Base-by-base conservation (phyloP, 2,113 vertebrate species). In the Delphinus delphis region DNA sequence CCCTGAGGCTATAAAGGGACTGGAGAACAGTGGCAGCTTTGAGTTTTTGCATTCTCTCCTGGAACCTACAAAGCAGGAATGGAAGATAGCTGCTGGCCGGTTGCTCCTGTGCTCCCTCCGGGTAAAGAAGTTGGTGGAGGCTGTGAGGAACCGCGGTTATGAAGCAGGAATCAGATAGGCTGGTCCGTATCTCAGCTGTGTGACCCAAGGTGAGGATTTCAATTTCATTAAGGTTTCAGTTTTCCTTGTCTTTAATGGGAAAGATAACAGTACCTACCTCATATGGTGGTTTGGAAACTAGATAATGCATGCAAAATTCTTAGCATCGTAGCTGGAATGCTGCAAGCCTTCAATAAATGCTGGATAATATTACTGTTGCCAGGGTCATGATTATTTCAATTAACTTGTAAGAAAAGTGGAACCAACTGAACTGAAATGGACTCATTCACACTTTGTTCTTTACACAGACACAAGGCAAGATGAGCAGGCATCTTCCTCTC, bases 331-430 rank as follows among this genome's bases (percentile, higher is more conserved):
- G 53, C 13, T 62, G 23, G 58, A 85, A 74, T 50, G 26, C 25
- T 86, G 36, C 6, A 90, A 91, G 21, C 23, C 47, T 86, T 88
- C 71, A 76, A 8, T 73, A 94, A 58, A 18, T 55, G n/a, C 38
- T 73, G 62, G 68, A 79, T 55, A 81, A 50, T 60, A 47, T 41
- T 63, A 36, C 33, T 41, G 33, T 20, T 65, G 70, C n/a, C 41
- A 12, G 33, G 65, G 31, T 70, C 50, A 87, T 44, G 82, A 68
- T 28, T 71, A 94, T 84, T 53, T 96, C 68, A 88, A 79, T 79
- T 28, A 80, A 38, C 23, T 79, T 74, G 41, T 86, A 80, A 92
- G 88, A 76, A 88, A 96, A 95, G 41, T 84, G 4, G 63, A 63
- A 74, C 8, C 15, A n/a, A 50, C 4, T 73, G 53, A 71, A 68